Conservation (phyloP, 2,797 vertebrate genomes). For the Linurgus olivaceus region DNA sequence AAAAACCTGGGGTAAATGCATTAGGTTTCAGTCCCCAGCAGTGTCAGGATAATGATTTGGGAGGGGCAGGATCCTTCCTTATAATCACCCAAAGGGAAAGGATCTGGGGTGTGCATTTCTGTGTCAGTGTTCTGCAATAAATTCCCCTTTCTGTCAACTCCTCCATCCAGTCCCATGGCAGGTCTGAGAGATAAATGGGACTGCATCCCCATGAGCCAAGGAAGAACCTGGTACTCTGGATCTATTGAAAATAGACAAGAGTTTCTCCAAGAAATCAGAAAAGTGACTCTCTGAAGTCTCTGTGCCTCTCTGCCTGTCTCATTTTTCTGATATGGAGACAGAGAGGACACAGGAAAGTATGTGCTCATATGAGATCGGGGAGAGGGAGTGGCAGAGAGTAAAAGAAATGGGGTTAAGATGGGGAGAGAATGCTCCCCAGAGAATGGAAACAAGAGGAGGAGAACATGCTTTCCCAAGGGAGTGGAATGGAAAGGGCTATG, state of each 20-base stretch:
- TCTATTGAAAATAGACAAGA: not conserved
- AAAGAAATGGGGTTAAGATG: not conserved
- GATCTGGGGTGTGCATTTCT: not conserved
- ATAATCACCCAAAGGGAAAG: not conserved
- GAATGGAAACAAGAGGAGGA: not conserved
- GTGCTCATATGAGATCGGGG: not conserved
- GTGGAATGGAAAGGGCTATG: not conserved
- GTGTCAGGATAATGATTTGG: not conserved
- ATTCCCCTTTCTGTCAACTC: not conserved
- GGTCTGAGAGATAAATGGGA: not conserved
- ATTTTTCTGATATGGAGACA: not conserved
- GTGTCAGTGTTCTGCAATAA: not conserved
- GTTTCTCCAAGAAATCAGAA: not conserved
- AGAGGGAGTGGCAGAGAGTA: not conserved
- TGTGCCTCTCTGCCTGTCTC: not conserved
- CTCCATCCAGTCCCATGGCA: not conserved
- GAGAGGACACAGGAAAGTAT: not conserved
- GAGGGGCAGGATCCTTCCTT: not conserved
- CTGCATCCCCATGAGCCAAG: not conserved
- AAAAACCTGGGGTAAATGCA: not conserved
- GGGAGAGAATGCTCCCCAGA: not conserved
- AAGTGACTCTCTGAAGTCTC: not conserved
- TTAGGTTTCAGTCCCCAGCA: not conserved
- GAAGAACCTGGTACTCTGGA: not conserved
- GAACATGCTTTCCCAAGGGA: not conserved